phyloP scores from a whole-genome alignment of 2,797 vertebrate genomes.

The Anas acuta region DNA sequence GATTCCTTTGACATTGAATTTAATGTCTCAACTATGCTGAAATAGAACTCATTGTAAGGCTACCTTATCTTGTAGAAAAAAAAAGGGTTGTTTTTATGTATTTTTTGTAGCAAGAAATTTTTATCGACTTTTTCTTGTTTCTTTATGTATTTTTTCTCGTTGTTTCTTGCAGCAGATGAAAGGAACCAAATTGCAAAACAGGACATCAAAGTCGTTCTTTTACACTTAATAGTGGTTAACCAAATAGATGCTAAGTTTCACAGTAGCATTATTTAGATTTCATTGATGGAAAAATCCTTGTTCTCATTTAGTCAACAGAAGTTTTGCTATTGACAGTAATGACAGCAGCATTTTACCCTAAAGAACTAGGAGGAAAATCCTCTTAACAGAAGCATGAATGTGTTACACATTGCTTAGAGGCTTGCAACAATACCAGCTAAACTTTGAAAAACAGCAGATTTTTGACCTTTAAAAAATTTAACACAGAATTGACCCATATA shows the following conservation, averaged over 20 bases:
- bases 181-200: background rate
- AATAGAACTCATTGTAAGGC: background rate
- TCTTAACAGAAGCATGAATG: background rate
- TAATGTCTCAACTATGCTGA: background rate
- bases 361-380: background rate
- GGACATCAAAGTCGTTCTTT: background rate
- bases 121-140: background rate
- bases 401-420: background rate
- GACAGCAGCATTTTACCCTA: background rate
- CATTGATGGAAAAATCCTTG: background rate
- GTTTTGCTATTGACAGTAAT: background rate
- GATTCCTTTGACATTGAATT: background rate
- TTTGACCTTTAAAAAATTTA: background rate
- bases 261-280: background rate
- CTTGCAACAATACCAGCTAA: background rate
- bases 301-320: background rate
- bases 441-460: background rate
- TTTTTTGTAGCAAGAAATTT: background rate
- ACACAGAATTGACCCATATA: background rate
- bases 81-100: background rate
- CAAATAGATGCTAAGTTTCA: background rate
- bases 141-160: background rate
- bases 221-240: background rate
- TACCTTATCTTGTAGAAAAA: background rate
- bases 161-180: background rate